These are phyloP conservation scores for Sialis lutaria DNA, from an alignment of 2,888 invertebrate genomes.

Conservation along the genomic window DNA sequence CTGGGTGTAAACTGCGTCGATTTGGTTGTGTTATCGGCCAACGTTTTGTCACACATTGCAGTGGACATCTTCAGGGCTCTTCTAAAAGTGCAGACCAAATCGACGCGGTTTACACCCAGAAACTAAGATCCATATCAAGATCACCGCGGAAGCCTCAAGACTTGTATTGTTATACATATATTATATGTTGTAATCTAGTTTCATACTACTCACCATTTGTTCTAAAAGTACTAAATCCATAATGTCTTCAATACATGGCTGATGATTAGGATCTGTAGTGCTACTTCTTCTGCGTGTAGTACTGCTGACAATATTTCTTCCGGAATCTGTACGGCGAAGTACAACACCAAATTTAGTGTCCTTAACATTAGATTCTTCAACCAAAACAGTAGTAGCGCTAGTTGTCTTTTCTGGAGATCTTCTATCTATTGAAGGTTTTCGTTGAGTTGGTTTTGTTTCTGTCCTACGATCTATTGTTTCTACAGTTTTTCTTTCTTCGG, in stretches of 20 bases:
- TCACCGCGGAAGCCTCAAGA: too few relatives aligned
- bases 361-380: conserved; percentile 17
- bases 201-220: conserved; percentile 38
- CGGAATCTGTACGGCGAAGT: conserved; percentile 37
- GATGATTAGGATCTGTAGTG: conserved; percentile 27
- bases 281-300: conserved; percentile 29
- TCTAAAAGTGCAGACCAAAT: too few relatives aligned
- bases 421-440: neutral
- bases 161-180: too few relatives aligned
- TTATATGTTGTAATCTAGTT: conserved; percentile 2
- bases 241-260: conserved; percentile 51
- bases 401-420: neutral
- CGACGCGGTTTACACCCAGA: too few relatives aligned
- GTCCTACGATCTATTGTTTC: too few relatives aligned
- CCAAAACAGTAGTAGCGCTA: conserved; percentile 7
- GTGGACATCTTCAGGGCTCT: too few relatives aligned
- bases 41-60: too few relatives aligned
- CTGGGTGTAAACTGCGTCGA: too few relatives aligned
- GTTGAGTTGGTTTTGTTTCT: conserved; percentile 3
- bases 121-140: too few relatives aligned
- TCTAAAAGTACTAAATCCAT: conserved; percentile 53
- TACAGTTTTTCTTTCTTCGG: too few relatives aligned
- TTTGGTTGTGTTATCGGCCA: too few relatives aligned
- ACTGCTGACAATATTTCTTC: conserved; percentile 23
- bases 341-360: conserved; percentile 48